Percentiles rank a stretch among this genome's conserved stretches.
Conservation (phyloP, 2,113 vertebrate genomes). For the Barbus barbus region DNA sequence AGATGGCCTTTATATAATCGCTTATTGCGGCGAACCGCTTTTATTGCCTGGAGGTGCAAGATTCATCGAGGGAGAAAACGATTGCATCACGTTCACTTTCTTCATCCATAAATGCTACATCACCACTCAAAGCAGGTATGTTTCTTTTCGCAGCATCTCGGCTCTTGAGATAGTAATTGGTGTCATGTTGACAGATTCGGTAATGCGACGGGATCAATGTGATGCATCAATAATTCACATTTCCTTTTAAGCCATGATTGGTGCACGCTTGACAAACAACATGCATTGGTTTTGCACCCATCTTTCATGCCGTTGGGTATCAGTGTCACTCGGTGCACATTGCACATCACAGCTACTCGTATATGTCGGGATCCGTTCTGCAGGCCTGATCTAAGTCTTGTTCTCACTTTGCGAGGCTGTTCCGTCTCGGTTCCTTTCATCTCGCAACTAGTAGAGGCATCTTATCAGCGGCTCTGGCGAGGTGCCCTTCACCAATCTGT, state of each 20-base stretch:
- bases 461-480: constrained; percentile 16
- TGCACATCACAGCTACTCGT: not conserved
- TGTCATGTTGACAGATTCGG: not conserved
- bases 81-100: not conserved
- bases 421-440: not conserved
- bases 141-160: not conserved
- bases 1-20: constrained; percentile 33
- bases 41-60: not conserved
- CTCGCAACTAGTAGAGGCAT: not conserved
- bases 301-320: not conserved
- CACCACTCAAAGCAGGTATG: not conserved
- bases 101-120: not conserved
- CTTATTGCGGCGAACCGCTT: not conserved
- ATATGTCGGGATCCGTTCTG: not conserved
- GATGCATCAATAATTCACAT: constrained; percentile 20
- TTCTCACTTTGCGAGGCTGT: not conserved
- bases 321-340: not conserved
- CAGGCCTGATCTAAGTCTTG: not conserved
- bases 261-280: constrained; percentile 20
- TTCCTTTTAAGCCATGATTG: constrained; percentile 1
- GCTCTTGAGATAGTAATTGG: constrained; percentile 1
- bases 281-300: not conserved
- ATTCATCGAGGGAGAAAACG: not conserved
- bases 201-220: no score
- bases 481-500: constrained; percentile 8